A percentile compares a stretch with the other conserved stretches of the same genome.
Conservation (phyloP, 2,113 vertebrate genomes). For the Nanorana parkeri region DNA sequence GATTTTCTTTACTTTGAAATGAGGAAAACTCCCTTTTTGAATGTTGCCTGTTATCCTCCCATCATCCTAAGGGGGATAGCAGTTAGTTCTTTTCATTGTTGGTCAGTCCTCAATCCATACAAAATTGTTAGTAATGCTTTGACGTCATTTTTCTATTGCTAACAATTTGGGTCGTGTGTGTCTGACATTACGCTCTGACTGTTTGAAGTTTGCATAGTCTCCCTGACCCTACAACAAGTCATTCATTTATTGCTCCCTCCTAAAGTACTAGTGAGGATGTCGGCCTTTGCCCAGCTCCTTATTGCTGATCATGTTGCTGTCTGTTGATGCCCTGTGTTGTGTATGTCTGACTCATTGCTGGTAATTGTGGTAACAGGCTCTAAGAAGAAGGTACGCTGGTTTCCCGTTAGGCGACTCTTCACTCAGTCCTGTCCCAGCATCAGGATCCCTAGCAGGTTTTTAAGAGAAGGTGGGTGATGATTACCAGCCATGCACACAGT, state of each 20-base stretch:
- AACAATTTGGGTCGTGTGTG: neutral
- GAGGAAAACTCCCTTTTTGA: no score
- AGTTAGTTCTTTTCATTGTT: no score
- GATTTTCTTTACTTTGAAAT: no score
- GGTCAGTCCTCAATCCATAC: no score
- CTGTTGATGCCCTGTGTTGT: constrained; percentile 66
- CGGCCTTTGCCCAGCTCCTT: constrained; percentile 17
- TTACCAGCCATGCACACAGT: constrained; percentile 61
- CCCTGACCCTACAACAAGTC: no score
- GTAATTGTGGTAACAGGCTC: constrained; percentile 76
- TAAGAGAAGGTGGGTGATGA: constrained; percentile 81
- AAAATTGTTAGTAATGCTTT: no score
- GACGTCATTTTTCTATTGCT: no score
- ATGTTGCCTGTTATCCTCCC: no score
- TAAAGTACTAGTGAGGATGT: neutral
- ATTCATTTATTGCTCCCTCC: no score
- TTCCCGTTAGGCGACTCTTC: constrained; percentile 82
- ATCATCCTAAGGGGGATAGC: no score
- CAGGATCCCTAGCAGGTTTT: constrained; percentile 82
- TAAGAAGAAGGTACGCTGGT: constrained; percentile 79
- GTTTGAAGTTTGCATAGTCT: neutral
- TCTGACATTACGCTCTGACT: accelerated
- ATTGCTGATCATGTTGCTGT: constrained; percentile 58
- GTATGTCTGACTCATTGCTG: constrained; percentile 74
- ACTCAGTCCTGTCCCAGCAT: constrained; percentile 79